Evolutionary conservation across 2,888 invertebrate species (phyloP), one percentile per base, ranked within the genome.

Genomic region (Dryocosmus kuriphilus): DNA sequence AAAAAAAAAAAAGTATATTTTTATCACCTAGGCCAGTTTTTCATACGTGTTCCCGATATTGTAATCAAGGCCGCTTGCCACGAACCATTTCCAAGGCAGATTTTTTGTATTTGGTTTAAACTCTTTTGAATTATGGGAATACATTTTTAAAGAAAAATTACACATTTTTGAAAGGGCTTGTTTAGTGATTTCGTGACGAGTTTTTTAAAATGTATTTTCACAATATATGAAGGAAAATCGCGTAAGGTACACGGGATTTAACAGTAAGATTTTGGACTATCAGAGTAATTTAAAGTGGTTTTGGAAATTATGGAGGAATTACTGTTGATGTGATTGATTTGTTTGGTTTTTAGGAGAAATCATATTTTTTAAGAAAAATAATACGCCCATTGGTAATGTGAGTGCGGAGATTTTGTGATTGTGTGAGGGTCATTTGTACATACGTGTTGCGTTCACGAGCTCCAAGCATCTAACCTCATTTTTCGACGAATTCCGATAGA

Each of bases 381-480:
- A 27, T 71, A 71, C 46, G 71, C 71, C 71, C 71, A 71, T 32
- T 24, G n/a, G 9, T 27, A 27, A 27, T 41, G 41, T 24, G 41
- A 11, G 51, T 51, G n/a, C 16, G 71, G 46, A 27, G 27, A 67
- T 67, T 41, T 67, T 7, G 22, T 63, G 27, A n/a, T 6, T 71
- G 51, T 71, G 51, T 51, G 46, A 51, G 46, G 46, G 46, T 51
- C 71, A 51, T 71, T 51, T 51, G 30, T 51, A 71, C 41, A 41
- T 41, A 41, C 51, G 71, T 71, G 71, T 51, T 71, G 71, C 71
- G 51, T 71, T 71, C 71, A 71, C 27, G 51, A 71, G 71, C 51
- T 71, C 51, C 46, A 67, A 67, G 67, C 46, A 30, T 71, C 51
- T 71, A 71, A 71, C 71, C 71, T 71, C 71, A 30, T 71, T 71